phyloP scores from a whole-genome alignment of 2,797 vertebrate species.

The Mastacembelus armatus region DNA sequence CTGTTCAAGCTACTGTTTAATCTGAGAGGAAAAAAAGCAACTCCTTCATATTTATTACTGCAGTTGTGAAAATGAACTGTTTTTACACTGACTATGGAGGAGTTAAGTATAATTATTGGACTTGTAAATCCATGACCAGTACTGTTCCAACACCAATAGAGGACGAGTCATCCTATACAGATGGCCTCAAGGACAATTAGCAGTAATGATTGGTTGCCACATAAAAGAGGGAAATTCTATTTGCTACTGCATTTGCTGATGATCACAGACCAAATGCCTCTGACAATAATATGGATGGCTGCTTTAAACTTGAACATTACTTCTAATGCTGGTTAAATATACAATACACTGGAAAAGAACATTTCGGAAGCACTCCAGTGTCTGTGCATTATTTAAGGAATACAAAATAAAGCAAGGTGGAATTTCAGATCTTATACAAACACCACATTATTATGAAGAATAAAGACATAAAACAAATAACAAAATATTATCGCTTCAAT shows the following conservation, averaged over 20 bases:
- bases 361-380: slow-evolving; percentile 8
- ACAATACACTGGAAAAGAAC: not conserved
- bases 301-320: slow-evolving; percentile 64
- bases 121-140: slow-evolving; percentile 78
- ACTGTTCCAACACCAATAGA: slow-evolving; percentile 72
- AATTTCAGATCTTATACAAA: slow-evolving; percentile 38
- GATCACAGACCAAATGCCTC: slow-evolving; percentile 74
- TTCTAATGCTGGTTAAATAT: slow-evolving; percentile 32
- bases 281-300: slow-evolving; percentile 72
- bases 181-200: slow-evolving; percentile 85
- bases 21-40: slow-evolving; percentile 39
- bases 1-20: slow-evolving; percentile 66
- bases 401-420: slow-evolving; percentile 23
- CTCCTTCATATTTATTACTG: slow-evolving; percentile 57
- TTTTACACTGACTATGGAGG: slow-evolving; percentile 62
- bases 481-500: slow-evolving; percentile 81
- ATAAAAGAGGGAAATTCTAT: slow-evolving; percentile 82
- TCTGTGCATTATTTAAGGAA: slow-evolving; percentile 14
- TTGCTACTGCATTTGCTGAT: slow-evolving; percentile 77
- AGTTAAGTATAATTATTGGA: slow-evolving; percentile 74
- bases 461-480: slow-evolving; percentile 70
- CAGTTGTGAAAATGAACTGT: slow-evolving; percentile 48
- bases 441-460: slow-evolving; percentile 44
- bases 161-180: slow-evolving; percentile 78
- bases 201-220: slow-evolving; percentile 80